Evolutionary conservation across 2,113 vertebrate genomes (phyloP).

Genomic region (Dendropsophus ebraccatus): DNA sequence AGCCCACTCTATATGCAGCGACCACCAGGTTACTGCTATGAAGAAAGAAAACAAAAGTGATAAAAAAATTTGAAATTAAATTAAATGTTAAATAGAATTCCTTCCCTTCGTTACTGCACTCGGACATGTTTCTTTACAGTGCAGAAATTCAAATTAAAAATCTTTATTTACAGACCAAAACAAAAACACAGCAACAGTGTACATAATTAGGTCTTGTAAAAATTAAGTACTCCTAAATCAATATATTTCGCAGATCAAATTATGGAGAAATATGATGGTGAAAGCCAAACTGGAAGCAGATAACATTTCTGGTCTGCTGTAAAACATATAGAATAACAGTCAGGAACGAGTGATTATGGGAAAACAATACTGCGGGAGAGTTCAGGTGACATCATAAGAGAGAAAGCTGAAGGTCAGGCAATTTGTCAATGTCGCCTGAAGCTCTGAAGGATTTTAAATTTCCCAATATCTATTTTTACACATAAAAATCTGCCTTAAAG

Average conservation of each 20-base stretch:
- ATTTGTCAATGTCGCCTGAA: constrained; percentile 57
- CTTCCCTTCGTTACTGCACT: not conserved
- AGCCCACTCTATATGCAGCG: too few species aligned
- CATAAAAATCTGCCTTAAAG: constrained; percentile 46
- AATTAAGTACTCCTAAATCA: constrained; percentile 52
- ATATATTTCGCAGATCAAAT: constrained; percentile 57
- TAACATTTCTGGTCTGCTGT: constrained; percentile 52
- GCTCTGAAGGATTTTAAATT: constrained; percentile 52
- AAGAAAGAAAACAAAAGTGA: too few species aligned
- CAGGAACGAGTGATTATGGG: constrained; percentile 55
- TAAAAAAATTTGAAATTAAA: too few species aligned
- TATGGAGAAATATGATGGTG: constrained; percentile 47
- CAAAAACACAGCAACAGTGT: not conserved
- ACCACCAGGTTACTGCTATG: too few species aligned
- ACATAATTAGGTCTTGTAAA: constrained; percentile 51
- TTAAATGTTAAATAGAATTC: too few species aligned
- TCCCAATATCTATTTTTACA: constrained; percentile 52
- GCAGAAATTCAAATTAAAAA: not conserved
- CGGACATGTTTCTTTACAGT: not conserved
- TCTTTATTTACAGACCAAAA: constrained; percentile 27
- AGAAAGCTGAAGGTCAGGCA: constrained; percentile 54
- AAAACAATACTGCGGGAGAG: constrained; percentile 57
- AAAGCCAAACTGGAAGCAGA: constrained; percentile 41
- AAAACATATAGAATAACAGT: constrained; percentile 58
- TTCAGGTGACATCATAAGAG: constrained; percentile 59